phyloP scores from a whole-genome alignment of 1,140 invertebrate genomes.

The Arion vulgaris region DNA sequence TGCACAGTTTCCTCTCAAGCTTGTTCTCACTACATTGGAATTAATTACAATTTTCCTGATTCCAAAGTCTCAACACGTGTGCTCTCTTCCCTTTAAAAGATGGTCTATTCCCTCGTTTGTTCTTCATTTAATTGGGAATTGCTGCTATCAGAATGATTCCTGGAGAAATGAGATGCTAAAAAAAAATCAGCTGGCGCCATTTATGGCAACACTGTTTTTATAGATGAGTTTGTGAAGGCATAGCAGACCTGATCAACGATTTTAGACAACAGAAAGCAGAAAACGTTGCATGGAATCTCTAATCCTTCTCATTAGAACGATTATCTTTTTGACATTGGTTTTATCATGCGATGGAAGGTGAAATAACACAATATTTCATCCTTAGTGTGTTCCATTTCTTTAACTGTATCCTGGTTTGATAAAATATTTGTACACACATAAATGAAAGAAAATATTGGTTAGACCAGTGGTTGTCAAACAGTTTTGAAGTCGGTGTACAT shows the following conservation, averaged over 20 bases:
- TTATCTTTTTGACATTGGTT: not conserved
- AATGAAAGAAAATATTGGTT: too few relatives aligned
- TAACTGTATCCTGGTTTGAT: slow-evolving; percentile 1
- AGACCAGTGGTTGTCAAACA: too few relatives aligned
- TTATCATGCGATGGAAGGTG: not conserved
- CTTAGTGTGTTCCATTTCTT: not conserved
- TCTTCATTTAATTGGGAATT: not conserved
- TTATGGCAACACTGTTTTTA: not conserved
- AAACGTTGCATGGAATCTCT: not conserved
- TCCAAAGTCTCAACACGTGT: not conserved
- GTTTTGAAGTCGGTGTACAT: too few relatives aligned
- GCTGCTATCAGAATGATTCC: not conserved
- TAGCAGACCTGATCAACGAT: not conserved
- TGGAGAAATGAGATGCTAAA: slow-evolving; percentile 7
- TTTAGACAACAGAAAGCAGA: not conserved
- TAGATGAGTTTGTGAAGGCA: not conserved
- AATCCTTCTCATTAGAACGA: slow-evolving; percentile 15
- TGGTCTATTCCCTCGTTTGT: not conserved
- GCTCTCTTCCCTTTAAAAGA: not conserved
- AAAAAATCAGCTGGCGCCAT: not conserved
- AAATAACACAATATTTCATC: not conserved
- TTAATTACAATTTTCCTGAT: not conserved
- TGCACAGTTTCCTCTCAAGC: too few relatives aligned
- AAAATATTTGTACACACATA: too few relatives aligned
- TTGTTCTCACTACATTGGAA: not conserved